A percentile compares a stretch with the other conserved stretches of the same genome.
These are phyloP conservation scores for Euplagia quadripunctaria DNA, from an alignment of 2,888 invertebrate genomes.

Conservation along the genomic window DNA sequence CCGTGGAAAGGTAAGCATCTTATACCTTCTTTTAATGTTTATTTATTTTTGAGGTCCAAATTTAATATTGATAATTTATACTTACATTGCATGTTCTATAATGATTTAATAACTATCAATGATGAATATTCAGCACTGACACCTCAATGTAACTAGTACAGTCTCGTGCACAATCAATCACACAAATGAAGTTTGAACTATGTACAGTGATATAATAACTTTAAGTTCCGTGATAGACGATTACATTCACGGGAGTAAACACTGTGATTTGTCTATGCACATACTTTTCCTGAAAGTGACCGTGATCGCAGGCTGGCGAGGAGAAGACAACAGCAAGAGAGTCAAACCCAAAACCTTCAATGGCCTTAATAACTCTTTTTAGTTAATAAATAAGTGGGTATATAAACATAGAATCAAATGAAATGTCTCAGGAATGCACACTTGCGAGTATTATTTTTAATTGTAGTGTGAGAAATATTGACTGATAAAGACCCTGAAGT, in stretches of 20 bases:
- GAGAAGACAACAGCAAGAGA: background rate
- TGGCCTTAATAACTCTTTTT: background rate
- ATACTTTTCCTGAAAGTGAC: background rate
- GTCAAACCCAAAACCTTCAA: background rate
- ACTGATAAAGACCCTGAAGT: conserved; percentile 26
- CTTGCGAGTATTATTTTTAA: conserved; percentile 4
- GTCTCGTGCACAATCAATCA: background rate
- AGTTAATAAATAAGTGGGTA: background rate
- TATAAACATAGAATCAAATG: background rate
- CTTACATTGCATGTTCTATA: background rate
- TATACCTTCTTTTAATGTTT: background rate
- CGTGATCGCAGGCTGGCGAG: background rate
- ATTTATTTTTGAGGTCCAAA: conserved; percentile 13
- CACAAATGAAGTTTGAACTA: background rate
- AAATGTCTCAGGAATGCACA: conserved; percentile 6
- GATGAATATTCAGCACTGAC: background rate
- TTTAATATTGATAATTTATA: background rate
- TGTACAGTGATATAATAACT: background rate
- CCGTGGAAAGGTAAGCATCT: conserved; percentile 67
- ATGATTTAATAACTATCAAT: background rate
- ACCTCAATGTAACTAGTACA: background rate
- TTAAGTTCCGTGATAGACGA: background rate
- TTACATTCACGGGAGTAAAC: background rate
- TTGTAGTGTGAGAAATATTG: conserved; percentile 14
- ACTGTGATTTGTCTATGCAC: background rate